Evolutionary conservation across 2,113 vertebrate genomes (phyloP).

Genomic region (Rhinogobius similis): DNA sequence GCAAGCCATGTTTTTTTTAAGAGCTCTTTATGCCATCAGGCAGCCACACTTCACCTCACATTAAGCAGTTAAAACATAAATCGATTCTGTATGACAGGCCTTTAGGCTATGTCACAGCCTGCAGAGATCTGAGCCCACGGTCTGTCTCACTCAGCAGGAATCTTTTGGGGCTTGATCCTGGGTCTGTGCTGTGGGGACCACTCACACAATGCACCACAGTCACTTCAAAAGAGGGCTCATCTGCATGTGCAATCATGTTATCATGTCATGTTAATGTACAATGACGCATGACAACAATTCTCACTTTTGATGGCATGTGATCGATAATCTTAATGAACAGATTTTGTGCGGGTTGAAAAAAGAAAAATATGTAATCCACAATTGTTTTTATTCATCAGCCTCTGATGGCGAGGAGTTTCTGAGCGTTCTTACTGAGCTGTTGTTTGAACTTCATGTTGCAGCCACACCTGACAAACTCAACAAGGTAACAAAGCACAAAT

Average conservation of each 20-base stretch:
- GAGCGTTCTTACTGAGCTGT: constrained; percentile 89
- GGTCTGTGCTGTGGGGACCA: constrained; percentile 49
- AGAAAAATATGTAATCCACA: not conserved
- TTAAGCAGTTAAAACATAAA: constrained; percentile 5
- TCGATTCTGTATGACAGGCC: constrained; percentile 11
- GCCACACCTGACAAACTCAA: constrained; percentile 97
- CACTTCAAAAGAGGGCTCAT: constrained; percentile 8
- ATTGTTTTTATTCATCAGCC: constrained; percentile 57
- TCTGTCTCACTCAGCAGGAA: not conserved
- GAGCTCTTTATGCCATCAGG: not conserved
- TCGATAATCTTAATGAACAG: not conserved
- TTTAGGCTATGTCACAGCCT: constrained; percentile 21
- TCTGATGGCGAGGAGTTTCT: constrained; percentile 89
- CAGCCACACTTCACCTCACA: constrained; percentile 17
- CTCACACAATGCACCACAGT: constrained; percentile 18
- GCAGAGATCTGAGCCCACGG: constrained; percentile 23
- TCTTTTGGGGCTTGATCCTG: constrained; percentile 35
- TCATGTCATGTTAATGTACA: constrained; percentile 15
- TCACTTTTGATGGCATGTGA: constrained; percentile 5
- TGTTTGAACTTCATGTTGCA: constrained; percentile 96
- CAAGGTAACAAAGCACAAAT: constrained; percentile 79
- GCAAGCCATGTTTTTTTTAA: too few relatives aligned
- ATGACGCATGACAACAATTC: constrained; percentile 18
- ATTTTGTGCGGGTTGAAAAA: not conserved
- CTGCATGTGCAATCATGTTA: constrained; percentile 33